Percentiles rank a stretch among this genome's conserved stretches.
Conservation (phyloP, 2,797 vertebrate species). For the Macroramphosus scolopax region DNA sequence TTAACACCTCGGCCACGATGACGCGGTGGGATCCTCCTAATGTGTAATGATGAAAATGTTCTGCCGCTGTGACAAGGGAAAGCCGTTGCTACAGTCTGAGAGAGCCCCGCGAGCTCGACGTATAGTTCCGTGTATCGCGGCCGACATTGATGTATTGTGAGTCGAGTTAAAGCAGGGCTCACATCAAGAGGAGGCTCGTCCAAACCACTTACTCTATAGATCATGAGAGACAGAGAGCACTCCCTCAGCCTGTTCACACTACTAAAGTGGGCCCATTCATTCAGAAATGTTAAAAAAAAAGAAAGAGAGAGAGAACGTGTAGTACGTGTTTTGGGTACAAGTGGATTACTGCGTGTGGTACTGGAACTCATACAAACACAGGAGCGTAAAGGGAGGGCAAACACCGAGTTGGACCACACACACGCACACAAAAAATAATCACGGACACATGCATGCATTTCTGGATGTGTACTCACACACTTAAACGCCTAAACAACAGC, state of each 20-base stretch:
- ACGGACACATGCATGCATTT: slow-evolving; percentile 16
- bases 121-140: slow-evolving; percentile 68
- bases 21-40: slow-evolving; percentile 55
- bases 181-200: slow-evolving; percentile 64
- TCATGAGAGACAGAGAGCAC: slow-evolving; percentile 66
- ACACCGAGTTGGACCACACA: slow-evolving; percentile 70
- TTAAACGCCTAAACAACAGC: slow-evolving; percentile 51
- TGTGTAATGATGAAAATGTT: slow-evolving; percentile 69
- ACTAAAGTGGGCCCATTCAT: slow-evolving; percentile 48
- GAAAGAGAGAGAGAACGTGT: slow-evolving; percentile 44
- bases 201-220: slow-evolving; percentile 67
- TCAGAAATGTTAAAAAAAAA: no score
- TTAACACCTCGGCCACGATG: slow-evolving; percentile 39
- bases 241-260: slow-evolving; percentile 42
- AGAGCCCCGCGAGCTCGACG: slow-evolving; percentile 61
- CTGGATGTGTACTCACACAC: slow-evolving; percentile 9
- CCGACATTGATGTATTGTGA: slow-evolving; percentile 72
- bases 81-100: slow-evolving; percentile 47
- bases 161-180: slow-evolving; percentile 58
- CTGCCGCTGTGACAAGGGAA: slow-evolving; percentile 54
- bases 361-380: slow-evolving; percentile 49
- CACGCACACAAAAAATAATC: slow-evolving; percentile 21
- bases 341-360: slow-evolving; percentile 46
- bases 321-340: slow-evolving; percentile 17
- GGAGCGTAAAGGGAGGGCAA: slow-evolving; percentile 47